Percentiles rank a stretch among this genome's conserved stretches.
phyloP scores from a whole-genome alignment of 2,888 invertebrate genomes.

The Epinotia brunnichana region DNA sequence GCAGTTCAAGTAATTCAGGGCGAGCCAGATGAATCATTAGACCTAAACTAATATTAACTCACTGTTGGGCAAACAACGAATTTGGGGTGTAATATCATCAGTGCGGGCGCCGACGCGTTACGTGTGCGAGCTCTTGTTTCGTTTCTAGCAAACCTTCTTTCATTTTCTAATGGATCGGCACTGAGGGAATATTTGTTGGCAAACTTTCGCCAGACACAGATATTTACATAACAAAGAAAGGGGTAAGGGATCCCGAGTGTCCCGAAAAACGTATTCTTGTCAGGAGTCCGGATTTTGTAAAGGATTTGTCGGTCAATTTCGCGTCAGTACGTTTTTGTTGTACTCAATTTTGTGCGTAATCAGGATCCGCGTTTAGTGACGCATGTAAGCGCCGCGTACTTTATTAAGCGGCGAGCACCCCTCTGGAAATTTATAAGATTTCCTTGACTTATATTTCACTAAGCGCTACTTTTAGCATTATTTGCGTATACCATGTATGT shows the following conservation, averaged over 20 bases:
- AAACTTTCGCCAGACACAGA: constrained; percentile 71
- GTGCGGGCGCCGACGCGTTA: constrained; percentile 45
- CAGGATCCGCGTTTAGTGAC: constrained; percentile 53
- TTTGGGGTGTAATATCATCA: constrained; percentile 64
- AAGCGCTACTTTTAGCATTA: not conserved
- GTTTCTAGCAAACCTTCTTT: constrained; percentile 71
- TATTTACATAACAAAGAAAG: constrained; percentile 79
- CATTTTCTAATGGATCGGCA: constrained; percentile 78
- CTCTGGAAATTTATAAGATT: constrained; percentile 51
- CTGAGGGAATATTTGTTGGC: constrained; percentile 72
- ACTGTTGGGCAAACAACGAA: constrained; percentile 66
- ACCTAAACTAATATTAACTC: constrained; percentile 75
- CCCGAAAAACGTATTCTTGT: constrained; percentile 73
- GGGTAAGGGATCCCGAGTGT: constrained; percentile 68
- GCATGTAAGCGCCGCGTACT: constrained; percentile 56
- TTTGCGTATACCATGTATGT: not conserved
- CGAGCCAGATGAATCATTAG: constrained; percentile 75
- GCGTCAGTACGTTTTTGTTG: constrained; percentile 64
- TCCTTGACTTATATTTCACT: not conserved
- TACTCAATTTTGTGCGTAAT: constrained; percentile 64
- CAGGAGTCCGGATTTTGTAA: constrained; percentile 69
- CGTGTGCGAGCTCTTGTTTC: constrained; percentile 59
- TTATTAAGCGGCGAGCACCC: constrained; percentile 56
- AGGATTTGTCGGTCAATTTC: constrained; percentile 76
- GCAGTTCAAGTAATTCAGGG: constrained; percentile 59